Evolutionary conservation across 1,140 invertebrate genomes (phyloP).

Genomic region (Drosophila repletoides): DNA sequence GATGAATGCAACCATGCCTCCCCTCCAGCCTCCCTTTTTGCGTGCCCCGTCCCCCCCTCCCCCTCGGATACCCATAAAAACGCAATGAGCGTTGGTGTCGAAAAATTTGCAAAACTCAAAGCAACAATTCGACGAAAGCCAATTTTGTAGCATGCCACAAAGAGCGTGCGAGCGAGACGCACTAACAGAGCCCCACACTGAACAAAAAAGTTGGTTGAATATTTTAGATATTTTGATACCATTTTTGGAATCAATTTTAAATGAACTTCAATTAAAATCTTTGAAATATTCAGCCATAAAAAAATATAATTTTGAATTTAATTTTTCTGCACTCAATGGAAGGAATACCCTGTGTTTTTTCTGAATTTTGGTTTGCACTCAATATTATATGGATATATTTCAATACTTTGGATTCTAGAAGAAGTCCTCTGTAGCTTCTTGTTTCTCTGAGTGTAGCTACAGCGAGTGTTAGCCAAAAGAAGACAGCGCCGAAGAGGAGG

Average conservation of each 20-base stretch:
- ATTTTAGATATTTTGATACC: no score
- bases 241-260: no score
- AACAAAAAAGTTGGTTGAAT: no score
- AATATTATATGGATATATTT: no score
- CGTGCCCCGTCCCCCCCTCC: background rate
- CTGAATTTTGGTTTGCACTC: no score
- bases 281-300: no score
- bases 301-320: no score
- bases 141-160: constrained; percentile 59
- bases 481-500: background rate
- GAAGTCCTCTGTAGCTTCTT: no score
- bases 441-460: background rate
- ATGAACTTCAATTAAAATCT: no score
- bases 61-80: constrained; percentile 51
- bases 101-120: constrained; percentile 81
- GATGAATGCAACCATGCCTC: constrained; percentile 56
- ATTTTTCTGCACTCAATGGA: no score
- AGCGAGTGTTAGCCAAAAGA: constrained; percentile 18
- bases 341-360: background rate
- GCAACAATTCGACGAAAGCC: constrained; percentile 80
- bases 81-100: constrained; percentile 53
- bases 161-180: constrained; percentile 24
- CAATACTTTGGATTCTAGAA: no score
- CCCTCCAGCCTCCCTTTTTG: background rate
- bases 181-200: background rate